Conservation (phyloP, 2,797 vertebrate genomes). For the Clarias pachynema region DNA sequence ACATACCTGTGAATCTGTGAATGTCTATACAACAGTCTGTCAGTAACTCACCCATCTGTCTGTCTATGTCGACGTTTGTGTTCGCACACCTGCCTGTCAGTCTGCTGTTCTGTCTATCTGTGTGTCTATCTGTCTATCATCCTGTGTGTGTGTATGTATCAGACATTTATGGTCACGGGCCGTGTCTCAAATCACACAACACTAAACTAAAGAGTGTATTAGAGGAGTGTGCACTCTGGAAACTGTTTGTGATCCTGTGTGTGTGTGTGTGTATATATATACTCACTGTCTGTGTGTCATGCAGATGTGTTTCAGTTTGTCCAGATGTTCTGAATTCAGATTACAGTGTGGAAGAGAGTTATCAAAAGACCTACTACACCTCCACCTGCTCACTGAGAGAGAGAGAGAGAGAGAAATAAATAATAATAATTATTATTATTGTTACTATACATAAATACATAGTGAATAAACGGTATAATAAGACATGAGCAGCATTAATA, state of each 20-base stretch:
- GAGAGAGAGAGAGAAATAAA: conserved; percentile 36
- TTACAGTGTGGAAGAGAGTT: neutral
- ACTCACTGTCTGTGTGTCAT: conserved; percentile 58
- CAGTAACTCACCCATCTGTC: neutral
- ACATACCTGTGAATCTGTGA: neutral
- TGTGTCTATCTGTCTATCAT: too few relatives aligned
- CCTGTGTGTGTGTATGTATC: neutral
- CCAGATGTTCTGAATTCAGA: conserved; percentile 51
- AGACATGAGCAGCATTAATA: neutral
- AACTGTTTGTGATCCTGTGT: neutral
- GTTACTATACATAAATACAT: neutral
- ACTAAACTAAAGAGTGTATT: neutral
- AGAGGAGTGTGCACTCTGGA: neutral
- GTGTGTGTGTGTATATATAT: conserved; percentile 2
- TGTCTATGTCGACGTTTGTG: neutral
- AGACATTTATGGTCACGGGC: neutral
- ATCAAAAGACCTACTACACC: conserved; percentile 20
- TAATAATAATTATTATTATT: too few relatives aligned
- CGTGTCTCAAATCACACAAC: neutral
- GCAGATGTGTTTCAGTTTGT: conserved; percentile 55
- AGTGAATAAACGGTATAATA: too few relatives aligned
- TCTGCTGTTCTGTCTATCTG: neutral
- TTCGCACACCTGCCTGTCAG: neutral
- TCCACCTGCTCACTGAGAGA: conserved; percentile 44
- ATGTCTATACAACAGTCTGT: too few relatives aligned